Percentiles rank a stretch among this genome's conserved stretches.
Evolutionary conservation across 2,113 vertebrate species (phyloP).

Genomic region (Ranitomeya imitator): DNA sequence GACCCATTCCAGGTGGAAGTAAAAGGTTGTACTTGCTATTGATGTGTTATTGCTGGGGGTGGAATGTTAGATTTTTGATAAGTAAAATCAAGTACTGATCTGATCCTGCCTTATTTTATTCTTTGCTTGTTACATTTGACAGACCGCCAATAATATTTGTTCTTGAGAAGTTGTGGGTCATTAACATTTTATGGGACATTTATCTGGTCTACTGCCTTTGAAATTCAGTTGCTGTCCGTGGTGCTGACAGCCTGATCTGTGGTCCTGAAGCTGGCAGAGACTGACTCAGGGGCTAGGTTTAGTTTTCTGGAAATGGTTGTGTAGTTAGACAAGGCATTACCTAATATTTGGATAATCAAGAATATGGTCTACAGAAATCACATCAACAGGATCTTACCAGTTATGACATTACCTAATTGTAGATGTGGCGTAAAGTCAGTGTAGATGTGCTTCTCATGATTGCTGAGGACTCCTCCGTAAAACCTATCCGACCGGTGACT

Average conservation of each 20-base stretch:
- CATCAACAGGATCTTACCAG: neutral
- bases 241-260: conserved; percentile 31
- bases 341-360: neutral
- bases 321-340: neutral
- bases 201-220: neutral
- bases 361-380: neutral
- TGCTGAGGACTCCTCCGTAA: neutral
- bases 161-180: neutral
- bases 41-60: neutral
- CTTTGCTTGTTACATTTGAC: neutral
- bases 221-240: conserved; percentile 41
- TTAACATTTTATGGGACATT: neutral
- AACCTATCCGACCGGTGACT: no score
- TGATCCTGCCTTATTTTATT: neutral
- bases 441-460: neutral
- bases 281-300: neutral
- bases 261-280: neutral
- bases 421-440: neutral
- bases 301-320: neutral
- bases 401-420: neutral
- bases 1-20: neutral
- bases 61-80: neutral
- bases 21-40: neutral
- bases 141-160: neutral
- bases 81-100: neutral